A percentile compares a stretch with the other conserved stretches of the same genome.
These are phyloP conservation scores for Rhinolophus ferrumequinum DNA, from an alignment of 2,113 vertebrate species.

Conservation along the genomic window DNA sequence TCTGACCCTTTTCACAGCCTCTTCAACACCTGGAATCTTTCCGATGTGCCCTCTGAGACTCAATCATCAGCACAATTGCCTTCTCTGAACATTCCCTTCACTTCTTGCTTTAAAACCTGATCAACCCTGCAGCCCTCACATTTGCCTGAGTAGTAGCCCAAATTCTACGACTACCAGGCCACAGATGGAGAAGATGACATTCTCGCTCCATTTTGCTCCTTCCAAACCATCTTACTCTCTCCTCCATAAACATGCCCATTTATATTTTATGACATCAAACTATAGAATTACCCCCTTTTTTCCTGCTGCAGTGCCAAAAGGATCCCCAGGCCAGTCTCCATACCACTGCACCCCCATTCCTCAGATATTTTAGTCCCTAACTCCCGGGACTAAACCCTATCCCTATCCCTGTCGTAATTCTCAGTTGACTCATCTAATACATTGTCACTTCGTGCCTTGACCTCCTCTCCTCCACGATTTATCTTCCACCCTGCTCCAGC, in stretches of 20 bases:
- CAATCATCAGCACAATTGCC: neutral
- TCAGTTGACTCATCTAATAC: neutral
- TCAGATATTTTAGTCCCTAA: neutral
- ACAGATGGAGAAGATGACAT: neutral
- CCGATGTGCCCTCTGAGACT: neutral
- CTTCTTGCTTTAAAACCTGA: neutral
- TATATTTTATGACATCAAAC: neutral
- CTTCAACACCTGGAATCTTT: neutral
- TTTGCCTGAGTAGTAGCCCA: neutral
- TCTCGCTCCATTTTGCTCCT: neutral
- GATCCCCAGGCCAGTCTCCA: neutral
- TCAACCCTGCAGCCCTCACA: neutral
- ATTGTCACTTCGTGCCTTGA: neutral
- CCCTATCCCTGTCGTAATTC: neutral
- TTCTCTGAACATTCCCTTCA: neutral
- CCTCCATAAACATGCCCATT: neutral
- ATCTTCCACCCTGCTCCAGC: neutral
- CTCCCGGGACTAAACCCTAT: too few relatives aligned
- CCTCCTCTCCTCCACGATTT: neutral
- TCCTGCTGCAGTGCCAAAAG: neutral
- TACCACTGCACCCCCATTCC: neutral
- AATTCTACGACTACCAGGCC: neutral
- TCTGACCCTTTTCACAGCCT: neutral
- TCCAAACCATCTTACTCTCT: neutral
- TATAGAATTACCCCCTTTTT: neutral